Evolutionary conservation across 2,888 invertebrate genomes (phyloP).

Genomic region (Lasioglossum marginatum): DNA sequence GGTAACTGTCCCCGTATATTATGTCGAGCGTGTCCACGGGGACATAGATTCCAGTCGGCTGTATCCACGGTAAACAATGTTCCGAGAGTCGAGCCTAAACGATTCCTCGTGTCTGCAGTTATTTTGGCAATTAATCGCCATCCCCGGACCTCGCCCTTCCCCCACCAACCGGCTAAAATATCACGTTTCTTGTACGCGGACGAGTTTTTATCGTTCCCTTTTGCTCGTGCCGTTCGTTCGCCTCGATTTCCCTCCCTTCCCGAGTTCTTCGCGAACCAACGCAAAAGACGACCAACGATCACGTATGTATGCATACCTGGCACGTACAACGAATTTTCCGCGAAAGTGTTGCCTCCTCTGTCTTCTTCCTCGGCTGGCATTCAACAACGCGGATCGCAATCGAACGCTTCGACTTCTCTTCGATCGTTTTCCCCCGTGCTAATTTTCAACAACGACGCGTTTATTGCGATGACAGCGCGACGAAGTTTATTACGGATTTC

Average conservation of each 20-base stretch:
- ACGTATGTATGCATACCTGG: not conserved
- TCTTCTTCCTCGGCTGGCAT: not conserved
- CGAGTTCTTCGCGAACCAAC: slow-evolving; percentile 5
- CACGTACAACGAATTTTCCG: slow-evolving; percentile 49
- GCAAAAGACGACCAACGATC: slow-evolving; percentile 42
- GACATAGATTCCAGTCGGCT: slow-evolving; percentile 71
- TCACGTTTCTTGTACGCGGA: slow-evolving; percentile 49
- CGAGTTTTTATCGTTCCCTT: slow-evolving; percentile 48
- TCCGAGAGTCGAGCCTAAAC: slow-evolving; percentile 76
- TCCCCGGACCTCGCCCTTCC: slow-evolving; percentile 35
- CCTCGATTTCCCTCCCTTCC: not conserved
- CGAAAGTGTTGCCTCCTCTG: no score
- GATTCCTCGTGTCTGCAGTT: slow-evolving; percentile 81
- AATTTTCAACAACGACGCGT: not conserved
- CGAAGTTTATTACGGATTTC: slow-evolving; percentile 30
- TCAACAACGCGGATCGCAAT: not conserved
- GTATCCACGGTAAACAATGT: slow-evolving; percentile 74
- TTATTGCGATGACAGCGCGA: slow-evolving; percentile 18
- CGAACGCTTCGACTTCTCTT: not conserved
- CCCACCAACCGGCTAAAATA: slow-evolving; percentile 39
- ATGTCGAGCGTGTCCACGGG: slow-evolving; percentile 75
- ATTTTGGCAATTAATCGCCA: slow-evolving; percentile 81
- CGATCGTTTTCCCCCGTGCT: not conserved
- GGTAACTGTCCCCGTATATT: slow-evolving; percentile 82
- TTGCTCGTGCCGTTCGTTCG: not conserved